Conservation (phyloP, 2,888 invertebrate genomes). For the Tromatobia lineatoria region DNA sequence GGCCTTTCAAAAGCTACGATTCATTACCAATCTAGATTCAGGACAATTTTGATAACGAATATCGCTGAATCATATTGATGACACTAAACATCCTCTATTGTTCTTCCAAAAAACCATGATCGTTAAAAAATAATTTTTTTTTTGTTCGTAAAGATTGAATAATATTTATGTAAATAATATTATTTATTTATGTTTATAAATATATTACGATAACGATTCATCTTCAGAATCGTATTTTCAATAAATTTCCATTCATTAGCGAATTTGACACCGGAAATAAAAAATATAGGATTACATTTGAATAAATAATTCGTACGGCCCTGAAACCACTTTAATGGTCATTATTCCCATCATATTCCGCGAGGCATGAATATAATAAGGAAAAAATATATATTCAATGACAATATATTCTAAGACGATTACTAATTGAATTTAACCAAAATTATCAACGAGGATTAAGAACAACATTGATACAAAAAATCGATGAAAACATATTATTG, state of each 20-base stretch:
- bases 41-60: neutral
- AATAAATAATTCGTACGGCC: neutral
- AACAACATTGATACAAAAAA: too few species aligned
- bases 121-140: neutral
- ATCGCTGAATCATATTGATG: neutral
- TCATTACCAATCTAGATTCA: neutral
- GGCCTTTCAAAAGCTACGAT: neutral
- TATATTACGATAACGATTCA: neutral
- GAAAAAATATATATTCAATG: neutral
- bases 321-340: neutral
- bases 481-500: too few species aligned
- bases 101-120: neutral
- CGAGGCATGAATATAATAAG: neutral
- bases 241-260: neutral
- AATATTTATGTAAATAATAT: neutral
- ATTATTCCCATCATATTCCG: neutral
- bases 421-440: neutral
- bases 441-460: too few species aligned
- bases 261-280: neutral
- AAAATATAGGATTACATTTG: neutral
- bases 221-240: neutral
- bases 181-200: too few species aligned
- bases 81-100: neutral
- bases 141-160: neutral
- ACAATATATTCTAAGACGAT: neutral